A percentile compares a stretch with the other conserved stretches of the same genome.
Conservation (phyloP, 1,140 invertebrate genomes). For the Cotesia vestalis region DNA sequence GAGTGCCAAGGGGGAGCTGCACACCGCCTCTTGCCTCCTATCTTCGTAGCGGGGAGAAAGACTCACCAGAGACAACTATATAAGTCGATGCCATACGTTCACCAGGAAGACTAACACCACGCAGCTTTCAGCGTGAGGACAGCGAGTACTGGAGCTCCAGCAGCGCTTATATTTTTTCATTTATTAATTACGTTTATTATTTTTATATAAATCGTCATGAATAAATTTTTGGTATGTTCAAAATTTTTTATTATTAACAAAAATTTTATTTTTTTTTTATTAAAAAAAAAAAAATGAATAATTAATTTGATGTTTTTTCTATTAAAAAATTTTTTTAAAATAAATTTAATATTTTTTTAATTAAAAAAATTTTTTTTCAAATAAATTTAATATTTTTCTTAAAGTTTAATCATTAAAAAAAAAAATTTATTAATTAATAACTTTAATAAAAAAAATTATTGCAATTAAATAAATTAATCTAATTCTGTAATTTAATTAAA, state of each 20-base stretch:
- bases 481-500: neutral
- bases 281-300: too few relatives aligned
- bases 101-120: constrained; percentile 56
- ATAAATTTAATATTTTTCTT: too few relatives aligned
- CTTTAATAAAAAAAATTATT: constrained; percentile 39
- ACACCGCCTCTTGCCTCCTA: constrained; percentile 13
- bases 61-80: constrained; percentile 48
- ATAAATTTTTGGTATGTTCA: constrained; percentile 51
- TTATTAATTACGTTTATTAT: neutral
- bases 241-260: constrained; percentile 40
- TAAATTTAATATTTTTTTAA: too few relatives aligned
- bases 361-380: neutral
- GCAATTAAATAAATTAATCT: neutral
- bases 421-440: too few relatives aligned
- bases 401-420: too few relatives aligned
- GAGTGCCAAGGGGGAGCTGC: constrained; percentile 38
- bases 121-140: constrained; percentile 26
- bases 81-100: constrained; percentile 61
- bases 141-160: constrained; percentile 53
- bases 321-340: too few relatives aligned
- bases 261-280: too few relatives aligned
- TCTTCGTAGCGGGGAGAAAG: constrained; percentile 43
- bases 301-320: neutral
- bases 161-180: constrained; percentile 46
- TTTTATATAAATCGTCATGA: constrained; percentile 34